Base-by-base conservation (phyloP, 2,888 invertebrate species). In the Lepidonotus clava region DNA sequence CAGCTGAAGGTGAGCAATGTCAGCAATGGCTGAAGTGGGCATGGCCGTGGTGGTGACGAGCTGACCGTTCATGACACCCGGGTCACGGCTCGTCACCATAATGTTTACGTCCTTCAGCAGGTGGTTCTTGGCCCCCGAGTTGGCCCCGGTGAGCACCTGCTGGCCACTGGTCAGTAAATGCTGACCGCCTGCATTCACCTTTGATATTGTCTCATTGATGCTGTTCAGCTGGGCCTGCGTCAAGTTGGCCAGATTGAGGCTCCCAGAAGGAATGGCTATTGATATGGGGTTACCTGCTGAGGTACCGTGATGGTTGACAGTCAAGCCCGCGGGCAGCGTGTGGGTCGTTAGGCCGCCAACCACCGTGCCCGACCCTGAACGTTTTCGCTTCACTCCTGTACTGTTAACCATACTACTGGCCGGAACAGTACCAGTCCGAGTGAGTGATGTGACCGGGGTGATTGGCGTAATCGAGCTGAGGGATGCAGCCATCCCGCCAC, bases 41-140 rank as follows among this genome's bases (percentile, higher is more conserved):
- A 86, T 32, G 34, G 46, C 28, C 6, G 71, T 40, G 38, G 71
- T 71, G 51, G 36, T 61, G 34, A 77, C 28, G n/a, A 86, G n/a
- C 80, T 86, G 86, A n/a, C 86, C 86, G 24, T 86, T 86, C 56
- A 86, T 80, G 32, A 53, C 34, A n/a, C 53, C 34, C 8, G 86
- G 80, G 36, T 86, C 86, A 6, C 76, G 34, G 36, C 76, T 86
- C 38, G 86, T 86, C 34, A 86, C 66, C 28, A 86, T 80, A 56
- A 86, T 86, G 67, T 67, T 84, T 36, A 84, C 34, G 66, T 84
- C 84, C 66, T 84, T 84, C 53, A 61, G 84, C 56, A 84, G 40
- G 41, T 77, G 71, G 61, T 86, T 85, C 67, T 85, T 85, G 34
- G 32, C 28, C 2, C 51, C 46, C 11, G 21, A 28, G 5, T 53